These are phyloP conservation scores for Ceuthmochares aereus DNA, from an alignment of 2,113 vertebrate species.

Conservation along the genomic window DNA sequence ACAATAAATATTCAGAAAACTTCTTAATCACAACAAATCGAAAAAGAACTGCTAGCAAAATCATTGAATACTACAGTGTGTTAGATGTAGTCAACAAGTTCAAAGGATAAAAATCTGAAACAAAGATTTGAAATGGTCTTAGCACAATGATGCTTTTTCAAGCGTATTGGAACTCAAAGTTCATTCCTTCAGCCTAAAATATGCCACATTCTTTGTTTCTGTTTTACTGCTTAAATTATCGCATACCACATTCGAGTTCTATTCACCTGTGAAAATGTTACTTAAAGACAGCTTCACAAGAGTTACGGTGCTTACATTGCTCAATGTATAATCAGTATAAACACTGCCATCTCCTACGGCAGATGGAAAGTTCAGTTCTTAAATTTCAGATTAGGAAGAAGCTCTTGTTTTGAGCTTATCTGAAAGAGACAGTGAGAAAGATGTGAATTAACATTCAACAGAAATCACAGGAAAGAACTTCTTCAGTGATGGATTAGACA, in stretches of 20 bases:
- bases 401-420: neutral
- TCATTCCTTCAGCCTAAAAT: neutral
- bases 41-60: neutral
- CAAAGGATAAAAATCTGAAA: neutral
- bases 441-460: neutral
- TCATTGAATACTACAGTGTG: neutral
- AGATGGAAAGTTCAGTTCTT: neutral
- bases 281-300: neutral
- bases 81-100: neutral
- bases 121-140: neutral
- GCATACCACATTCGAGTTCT: neutral
- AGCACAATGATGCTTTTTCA: neutral
- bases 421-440: neutral
- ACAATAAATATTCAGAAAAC: neutral
- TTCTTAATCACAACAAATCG: neutral
- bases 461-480: neutral
- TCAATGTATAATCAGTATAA: neutral
- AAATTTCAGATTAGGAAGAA: neutral
- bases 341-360: neutral
- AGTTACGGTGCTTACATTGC: neutral
- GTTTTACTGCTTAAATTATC: neutral
- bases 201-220: neutral
- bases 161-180: neutral
- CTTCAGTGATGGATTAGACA: neutral
- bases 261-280: neutral